Base-by-base conservation (phyloP, 2,113 vertebrate species). In the Rostratula benghalensis region DNA sequence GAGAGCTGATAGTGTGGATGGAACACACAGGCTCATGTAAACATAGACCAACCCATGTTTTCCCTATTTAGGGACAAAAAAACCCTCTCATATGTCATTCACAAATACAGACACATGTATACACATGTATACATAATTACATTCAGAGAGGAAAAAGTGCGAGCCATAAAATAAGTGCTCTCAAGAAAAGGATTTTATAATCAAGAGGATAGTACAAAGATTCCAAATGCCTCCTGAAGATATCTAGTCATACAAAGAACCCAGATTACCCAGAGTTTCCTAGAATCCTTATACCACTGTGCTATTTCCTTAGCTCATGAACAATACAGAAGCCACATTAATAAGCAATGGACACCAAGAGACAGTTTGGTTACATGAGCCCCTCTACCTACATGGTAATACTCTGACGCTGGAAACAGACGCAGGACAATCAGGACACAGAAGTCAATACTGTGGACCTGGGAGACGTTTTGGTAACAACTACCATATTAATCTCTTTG, bases 1-100 rank as follows among this genome's bases (percentile, higher is more conserved):
- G 22, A 95, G 76, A 95, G 94, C 39, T 92, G 89, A 94, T 92
- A 57, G 46, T 93, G 43, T 84, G 83, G 57, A 93, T 87, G 77
- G 90, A 89, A 83, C 1, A 10, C 69, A 71, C 54, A 94, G 59
- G 57, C 61, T 65, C 20, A 11, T 50, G 76, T 81, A 89, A 94
- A 73, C 46, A 93, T 27, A 93, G 43, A 67, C 19, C 57, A 87
- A 22, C 7, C 9, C 14, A 39, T 18, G 13, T 74, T 86, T 79
- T 83, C 35, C 31, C 51, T 56, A 4, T 74, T 87, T 59, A 82
- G 46, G 17, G 28, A 56, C 57, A 70, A 89, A 79, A 73, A 77
- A 73, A 60, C 56, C 67, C 27, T 94, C 35, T 12, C 75, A 54
- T 33, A 22, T 68, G 43, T 79, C 75, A 80, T 4, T 15, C 14